A percentile compares a stretch with the other conserved stretches of the same genome.
phyloP scores from a whole-genome alignment of 2,113 vertebrate species.

The Hippocampus zosterae region DNA sequence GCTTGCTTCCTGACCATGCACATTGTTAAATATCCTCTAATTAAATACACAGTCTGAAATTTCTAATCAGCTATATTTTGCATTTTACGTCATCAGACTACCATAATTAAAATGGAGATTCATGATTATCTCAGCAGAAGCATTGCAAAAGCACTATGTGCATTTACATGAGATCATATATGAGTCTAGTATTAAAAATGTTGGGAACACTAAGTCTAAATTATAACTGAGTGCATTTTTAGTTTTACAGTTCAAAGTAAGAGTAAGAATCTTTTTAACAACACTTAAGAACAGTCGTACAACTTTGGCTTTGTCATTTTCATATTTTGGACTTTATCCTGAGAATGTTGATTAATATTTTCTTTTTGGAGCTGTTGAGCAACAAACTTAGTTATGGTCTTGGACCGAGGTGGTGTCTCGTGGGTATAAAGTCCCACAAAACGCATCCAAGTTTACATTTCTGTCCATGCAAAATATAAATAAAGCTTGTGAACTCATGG shows the following conservation, averaged over 20 bases:
- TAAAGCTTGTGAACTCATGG: background rate
- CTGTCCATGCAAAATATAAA: background rate
- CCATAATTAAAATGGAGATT: background rate
- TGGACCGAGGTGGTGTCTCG: background rate
- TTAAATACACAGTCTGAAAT: background rate
- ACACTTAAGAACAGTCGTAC: too few relatives aligned
- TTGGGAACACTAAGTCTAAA: too few relatives aligned
- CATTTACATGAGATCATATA: background rate
- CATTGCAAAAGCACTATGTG: background rate
- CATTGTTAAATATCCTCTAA: background rate
- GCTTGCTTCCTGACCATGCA: background rate
- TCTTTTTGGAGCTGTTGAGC: background rate
- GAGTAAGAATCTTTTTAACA: too few relatives aligned
- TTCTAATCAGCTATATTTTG: background rate
- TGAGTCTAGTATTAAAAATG: background rate
- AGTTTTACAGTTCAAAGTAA: too few relatives aligned
- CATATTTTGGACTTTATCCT: background rate
- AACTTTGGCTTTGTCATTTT: too few relatives aligned
- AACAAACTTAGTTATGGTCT: background rate
- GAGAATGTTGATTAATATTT: background rate
- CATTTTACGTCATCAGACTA: background rate
- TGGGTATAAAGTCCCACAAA: background rate
- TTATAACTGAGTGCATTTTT: too few relatives aligned
- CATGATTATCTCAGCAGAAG: background rate
- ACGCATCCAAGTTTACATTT: slow-evolving; percentile 5